Base-by-base conservation (phyloP, 2,888 invertebrate species). In the Drosophila ustulata region DNA sequence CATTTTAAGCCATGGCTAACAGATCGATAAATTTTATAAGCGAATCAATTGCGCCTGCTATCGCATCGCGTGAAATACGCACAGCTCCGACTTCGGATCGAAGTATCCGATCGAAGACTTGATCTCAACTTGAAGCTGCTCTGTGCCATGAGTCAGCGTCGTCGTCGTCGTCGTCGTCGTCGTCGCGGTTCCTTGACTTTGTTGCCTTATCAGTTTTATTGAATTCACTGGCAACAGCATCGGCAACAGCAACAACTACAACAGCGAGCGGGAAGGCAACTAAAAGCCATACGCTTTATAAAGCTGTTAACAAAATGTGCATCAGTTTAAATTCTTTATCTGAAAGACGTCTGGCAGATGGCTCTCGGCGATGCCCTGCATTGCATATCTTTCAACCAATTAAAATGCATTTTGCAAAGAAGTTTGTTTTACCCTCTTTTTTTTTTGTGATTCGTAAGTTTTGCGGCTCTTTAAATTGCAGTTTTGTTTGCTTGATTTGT, bases 281-380 rank as follows among this genome's bases (percentile, higher is more conserved):
- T 81, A 83, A 88, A 85, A 83, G 87, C 81, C 79, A 76, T 79
- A 74, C 82, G 76, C 82, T 89, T 84, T 88, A 89, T 89, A 89
- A 88, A 90, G 90, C 90, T 90, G 90, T 90, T 90, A 90, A 90
- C 90, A 88, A 88, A 90, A 88, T 90, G 86, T 86, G 88, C 90
- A 90, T 90, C 90, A 89, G 90, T 90, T 90, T 88, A 90, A 90
- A 89, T 86, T 90, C 87, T 83, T 90, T 90, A 90, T 90, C 90
- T 69, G 80, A 63, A 64, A 72, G 78, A 78, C 84, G 87, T 69
- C 71, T 74, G 76, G 75, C 76, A 74, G 75, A 76, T 75, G 78
- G 74, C 74, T 75, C 65, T 59, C 52, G 26, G 63, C 61, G 78
- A 71, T 79, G 78, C 78, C 80, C 82, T 78, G 83, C 90, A 88